Evolutionary conservation across 2,888 invertebrate genomes (phyloP), one percentile per base, ranked within the genome.

Genomic region (Malacosoma neustria): DNA sequence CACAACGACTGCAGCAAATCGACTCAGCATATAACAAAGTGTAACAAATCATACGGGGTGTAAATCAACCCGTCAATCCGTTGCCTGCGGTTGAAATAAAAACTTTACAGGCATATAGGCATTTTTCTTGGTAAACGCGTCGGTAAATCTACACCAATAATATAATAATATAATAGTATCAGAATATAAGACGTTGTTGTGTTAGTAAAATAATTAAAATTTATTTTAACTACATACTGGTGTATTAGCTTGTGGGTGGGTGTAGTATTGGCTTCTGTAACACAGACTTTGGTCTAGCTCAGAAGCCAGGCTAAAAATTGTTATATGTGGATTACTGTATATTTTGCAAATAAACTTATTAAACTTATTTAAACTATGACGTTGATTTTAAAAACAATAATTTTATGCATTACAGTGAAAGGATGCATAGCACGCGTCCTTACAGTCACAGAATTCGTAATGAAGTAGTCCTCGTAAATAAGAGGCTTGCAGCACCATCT

Each of bases 1-100:
- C 42, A 47, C 50, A 55, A 57, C 61, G 57, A 54, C 49, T 54
- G 49, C 56, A 56, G 58, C 60, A 61, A 62, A 64, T 62, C 62
- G 61, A 46, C 45, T 13, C 13, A 48, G 47, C 54, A 61, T 56
- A 54, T 54, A 61, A 62, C 60, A 60, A 53, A 56, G 52, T 60
- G 58, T 60, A 57, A 56, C 61, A 58, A 61, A 61, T 58, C 58
- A 57, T 54, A 45, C 48, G 41, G 42, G 45, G 53, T 49, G 52
- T 54, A 57, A 54, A 62, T 66, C 59, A 61, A 53, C 48, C 67
- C 62, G 67, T 64, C 67, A 58, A 47, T 51, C 39, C 39, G 42
- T 22, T 33, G 48, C 56, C 54, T 41, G 49, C 47, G 52, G 54
- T 22, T 33, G 36, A 36, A 33, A 40, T 36, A 7, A 22, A 22